Percentiles rank a stretch among this genome's conserved stretches.
Evolutionary conservation across 2,113 vertebrate species (phyloP).

Genomic region (Albula goreensis): DNA sequence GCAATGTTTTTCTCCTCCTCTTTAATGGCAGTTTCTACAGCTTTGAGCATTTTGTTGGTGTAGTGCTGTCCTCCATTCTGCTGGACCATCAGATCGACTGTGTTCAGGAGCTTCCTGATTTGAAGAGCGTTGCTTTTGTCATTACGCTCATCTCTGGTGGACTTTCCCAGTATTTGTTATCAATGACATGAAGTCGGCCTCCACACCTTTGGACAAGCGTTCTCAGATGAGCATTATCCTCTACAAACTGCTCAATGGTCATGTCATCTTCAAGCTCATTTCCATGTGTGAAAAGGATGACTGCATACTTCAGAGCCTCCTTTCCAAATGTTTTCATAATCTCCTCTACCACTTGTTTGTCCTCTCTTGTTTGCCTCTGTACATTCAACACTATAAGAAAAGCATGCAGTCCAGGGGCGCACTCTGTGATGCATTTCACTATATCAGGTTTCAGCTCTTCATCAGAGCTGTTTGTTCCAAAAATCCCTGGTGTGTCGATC

Average conservation of each 20-base stretch:
- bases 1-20: neutral
- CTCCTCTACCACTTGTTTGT: neutral
- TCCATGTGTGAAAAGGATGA: too few relatives aligned
- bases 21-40: neutral
- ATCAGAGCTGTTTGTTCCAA: neutral
- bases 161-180: too few relatives aligned
- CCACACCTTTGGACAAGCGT: too few relatives aligned
- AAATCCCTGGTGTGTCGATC: neutral
- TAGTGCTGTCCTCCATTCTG: neutral
- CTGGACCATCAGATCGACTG: neutral
- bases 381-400: conserved; percentile 17
- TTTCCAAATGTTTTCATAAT: conserved; percentile 14
- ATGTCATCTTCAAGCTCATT: too few relatives aligned
- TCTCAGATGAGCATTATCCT: too few relatives aligned
- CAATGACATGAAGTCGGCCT: too few relatives aligned
- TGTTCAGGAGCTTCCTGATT: neutral
- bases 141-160: too few relatives aligned
- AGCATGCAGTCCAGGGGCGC: neutral
- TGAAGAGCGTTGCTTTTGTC: too few relatives aligned
- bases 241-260: too few relatives aligned
- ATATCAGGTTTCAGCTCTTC: neutral
- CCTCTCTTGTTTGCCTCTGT: neutral
- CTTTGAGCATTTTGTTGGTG: neutral
- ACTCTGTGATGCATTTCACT: neutral
- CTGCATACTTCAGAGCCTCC: neutral